A percentile compares a stretch with the other conserved stretches of the same genome.
These are phyloP conservation scores for Drosophila serrata DNA, from an alignment of 1,140 invertebrate genomes.

Conservation along the genomic window DNA sequence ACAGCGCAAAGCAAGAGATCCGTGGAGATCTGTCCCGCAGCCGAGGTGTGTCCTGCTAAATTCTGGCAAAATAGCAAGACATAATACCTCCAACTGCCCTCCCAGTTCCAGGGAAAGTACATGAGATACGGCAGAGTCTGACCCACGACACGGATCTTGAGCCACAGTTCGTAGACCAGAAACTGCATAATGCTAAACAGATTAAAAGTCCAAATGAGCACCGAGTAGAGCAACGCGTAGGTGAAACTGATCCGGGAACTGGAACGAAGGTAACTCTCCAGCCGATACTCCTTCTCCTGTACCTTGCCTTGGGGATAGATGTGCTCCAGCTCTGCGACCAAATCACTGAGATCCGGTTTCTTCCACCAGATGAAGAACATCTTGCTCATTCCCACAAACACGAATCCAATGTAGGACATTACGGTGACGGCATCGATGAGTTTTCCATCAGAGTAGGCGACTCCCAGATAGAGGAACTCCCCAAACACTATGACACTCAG, in stretches of 20 bases:
- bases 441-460: constrained; percentile 38
- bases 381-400: constrained; percentile 64
- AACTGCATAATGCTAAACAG: constrained; percentile 66
- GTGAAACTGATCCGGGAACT: constrained; percentile 51
- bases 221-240: constrained; percentile 65
- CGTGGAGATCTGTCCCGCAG: constrained; percentile 71
- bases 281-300: constrained; percentile 42
- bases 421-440: constrained; percentile 63
- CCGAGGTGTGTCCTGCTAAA: constrained; percentile 69
- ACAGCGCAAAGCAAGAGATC: constrained; percentile 70
- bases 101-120: constrained; percentile 63
- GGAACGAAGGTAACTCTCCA: constrained; percentile 53
- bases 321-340: constrained; percentile 54
- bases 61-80: constrained; percentile 47
- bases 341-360: constrained; percentile 42
- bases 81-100: constrained; percentile 62
- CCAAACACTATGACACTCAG: constrained; percentile 20
- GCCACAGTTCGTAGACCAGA: constrained; percentile 60
- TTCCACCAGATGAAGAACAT: constrained; percentile 69
- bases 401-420: constrained; percentile 76
- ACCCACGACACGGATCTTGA: constrained; percentile 42
- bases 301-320: constrained; percentile 51
- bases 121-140: constrained; percentile 61
- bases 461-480: constrained; percentile 54
- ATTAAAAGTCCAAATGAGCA: constrained; percentile 79